phyloP scores from a whole-genome alignment of 2,888 invertebrate genomes.

The Sminthurinus aureus region DNA sequence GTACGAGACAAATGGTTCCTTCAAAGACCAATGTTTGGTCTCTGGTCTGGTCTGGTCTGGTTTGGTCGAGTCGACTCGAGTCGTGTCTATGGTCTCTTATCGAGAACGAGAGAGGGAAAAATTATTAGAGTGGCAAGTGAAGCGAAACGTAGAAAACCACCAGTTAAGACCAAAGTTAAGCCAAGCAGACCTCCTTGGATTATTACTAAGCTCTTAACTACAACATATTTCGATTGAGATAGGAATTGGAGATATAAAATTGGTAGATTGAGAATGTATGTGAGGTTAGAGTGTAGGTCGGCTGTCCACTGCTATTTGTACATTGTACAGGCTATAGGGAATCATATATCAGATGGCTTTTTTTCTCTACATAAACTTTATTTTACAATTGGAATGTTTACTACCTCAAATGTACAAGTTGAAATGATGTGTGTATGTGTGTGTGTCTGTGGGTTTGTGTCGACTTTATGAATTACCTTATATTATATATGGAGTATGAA shows the following conservation, averaged over 20 bases:
- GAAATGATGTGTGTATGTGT: background rate
- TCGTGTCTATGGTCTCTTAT: background rate
- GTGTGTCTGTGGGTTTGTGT: background rate
- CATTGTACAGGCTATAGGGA: too few relatives aligned
- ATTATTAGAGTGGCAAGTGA: slow-evolving; percentile 37
- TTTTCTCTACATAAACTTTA: background rate
- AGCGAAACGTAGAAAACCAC: slow-evolving; percentile 29
- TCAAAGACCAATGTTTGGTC: slow-evolving; percentile 6
- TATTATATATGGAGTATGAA: slow-evolving; percentile 1
- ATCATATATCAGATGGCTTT: background rate
- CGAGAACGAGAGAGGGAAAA: slow-evolving; percentile 28
- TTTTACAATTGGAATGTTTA: background rate
- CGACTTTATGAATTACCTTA: slow-evolving; percentile 12
- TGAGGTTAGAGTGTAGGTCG: background rate
- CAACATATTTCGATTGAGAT: background rate
- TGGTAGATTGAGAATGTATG: background rate
- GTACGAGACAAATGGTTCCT: slow-evolving; percentile 58
- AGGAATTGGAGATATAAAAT: background rate
- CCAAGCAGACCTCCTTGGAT: slow-evolving; percentile 29
- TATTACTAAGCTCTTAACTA: slow-evolving; percentile 27
- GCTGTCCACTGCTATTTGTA: too few relatives aligned
- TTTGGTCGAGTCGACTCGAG: too few relatives aligned
- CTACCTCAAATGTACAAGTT: background rate
- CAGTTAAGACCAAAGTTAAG: slow-evolving; percentile 20
- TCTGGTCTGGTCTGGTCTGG: too few relatives aligned